Conservation (phyloP, 2,888 invertebrate species). For the Scaptomyza caliginosa region DNA sequence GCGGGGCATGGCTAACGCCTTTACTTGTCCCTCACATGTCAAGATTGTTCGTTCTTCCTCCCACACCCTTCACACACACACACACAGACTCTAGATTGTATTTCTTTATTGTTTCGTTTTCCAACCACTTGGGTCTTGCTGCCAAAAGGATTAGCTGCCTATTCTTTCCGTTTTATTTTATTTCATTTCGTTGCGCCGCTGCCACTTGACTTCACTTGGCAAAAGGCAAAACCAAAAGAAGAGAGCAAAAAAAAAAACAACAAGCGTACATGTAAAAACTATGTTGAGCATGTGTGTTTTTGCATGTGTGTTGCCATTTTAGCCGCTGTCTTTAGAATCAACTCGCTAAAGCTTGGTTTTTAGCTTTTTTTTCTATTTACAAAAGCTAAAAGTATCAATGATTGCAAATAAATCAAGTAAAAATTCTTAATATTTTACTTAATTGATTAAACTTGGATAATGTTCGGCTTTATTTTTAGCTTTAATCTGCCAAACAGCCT, state of each 20-base stretch:
- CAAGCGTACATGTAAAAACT: constrained; percentile 12
- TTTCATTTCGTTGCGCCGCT: constrained; percentile 31
- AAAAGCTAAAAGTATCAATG: too few species aligned
- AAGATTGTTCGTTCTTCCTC: constrained; percentile 3
- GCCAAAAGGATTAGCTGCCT: constrained; percentile 41
- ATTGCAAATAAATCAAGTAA: too few species aligned
- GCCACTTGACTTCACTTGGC: constrained; percentile 29
- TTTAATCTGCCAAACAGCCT: background rate
- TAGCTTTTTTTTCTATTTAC: too few species aligned
- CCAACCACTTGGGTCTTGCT: constrained; percentile 18
- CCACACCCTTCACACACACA: too few species aligned
- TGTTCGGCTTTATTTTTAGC: background rate
- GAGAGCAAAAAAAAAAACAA: background rate
- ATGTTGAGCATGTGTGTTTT: constrained; percentile 1
- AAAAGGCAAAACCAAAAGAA: constrained; percentile 15
- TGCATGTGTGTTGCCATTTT: background rate
- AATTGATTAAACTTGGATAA: too few species aligned
- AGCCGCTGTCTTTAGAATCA: background rate
- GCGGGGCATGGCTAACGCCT: background rate
- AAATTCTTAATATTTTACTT: too few species aligned
- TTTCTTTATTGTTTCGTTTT: constrained; percentile 32
- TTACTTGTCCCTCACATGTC: constrained; percentile 45
- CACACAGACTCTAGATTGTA: background rate
- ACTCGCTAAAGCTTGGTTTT: background rate
- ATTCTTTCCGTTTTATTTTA: constrained; percentile 36